Evolutionary conservation across 2,888 invertebrate genomes (phyloP).

Genomic region (Timandra comae): DNA sequence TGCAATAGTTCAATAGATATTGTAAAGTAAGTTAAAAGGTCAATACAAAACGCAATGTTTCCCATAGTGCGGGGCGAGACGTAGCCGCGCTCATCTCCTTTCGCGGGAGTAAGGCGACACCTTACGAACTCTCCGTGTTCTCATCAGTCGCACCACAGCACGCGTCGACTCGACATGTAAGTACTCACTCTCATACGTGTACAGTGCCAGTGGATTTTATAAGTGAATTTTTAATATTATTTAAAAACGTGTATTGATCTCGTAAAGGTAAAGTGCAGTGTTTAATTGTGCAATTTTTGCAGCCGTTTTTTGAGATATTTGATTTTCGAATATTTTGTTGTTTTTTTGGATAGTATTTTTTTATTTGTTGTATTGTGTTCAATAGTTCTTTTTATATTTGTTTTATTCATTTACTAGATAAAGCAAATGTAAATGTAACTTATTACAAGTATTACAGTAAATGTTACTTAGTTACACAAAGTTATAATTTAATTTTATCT

Average conservation of each 20-base stretch:
- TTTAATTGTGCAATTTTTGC: slow-evolving; percentile 12
- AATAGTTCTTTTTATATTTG: not conserved
- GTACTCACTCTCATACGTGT: slow-evolving; percentile 56
- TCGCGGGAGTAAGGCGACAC: slow-evolving; percentile 75
- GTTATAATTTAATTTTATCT: not conserved
- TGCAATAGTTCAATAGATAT: too few species aligned
- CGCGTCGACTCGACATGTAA: slow-evolving; percentile 77
- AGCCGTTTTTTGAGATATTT: slow-evolving; percentile 13
- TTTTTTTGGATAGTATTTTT: slow-evolving; percentile 1
- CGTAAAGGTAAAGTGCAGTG: slow-evolving; percentile 57
- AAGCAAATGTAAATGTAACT: too few species aligned
- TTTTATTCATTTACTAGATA: not conserved
- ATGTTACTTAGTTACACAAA: not conserved
- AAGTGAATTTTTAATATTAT: slow-evolving; percentile 41
- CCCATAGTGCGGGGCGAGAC: slow-evolving; percentile 52
- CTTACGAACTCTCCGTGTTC: slow-evolving; percentile 44
- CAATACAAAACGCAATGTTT: slow-evolving; percentile 26
- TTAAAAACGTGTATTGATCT: slow-evolving; percentile 50
- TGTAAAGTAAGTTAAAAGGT: too few species aligned
- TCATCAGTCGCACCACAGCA: slow-evolving; percentile 75
- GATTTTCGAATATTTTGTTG: slow-evolving; percentile 1
- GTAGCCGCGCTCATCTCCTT: slow-evolving; percentile 56
- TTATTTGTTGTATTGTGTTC: not conserved
- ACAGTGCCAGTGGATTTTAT: slow-evolving; percentile 47
- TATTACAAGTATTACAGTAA: not conserved